Conservation (phyloP, 1,140 invertebrate species). For the Stegodyphus mimosarum region DNA sequence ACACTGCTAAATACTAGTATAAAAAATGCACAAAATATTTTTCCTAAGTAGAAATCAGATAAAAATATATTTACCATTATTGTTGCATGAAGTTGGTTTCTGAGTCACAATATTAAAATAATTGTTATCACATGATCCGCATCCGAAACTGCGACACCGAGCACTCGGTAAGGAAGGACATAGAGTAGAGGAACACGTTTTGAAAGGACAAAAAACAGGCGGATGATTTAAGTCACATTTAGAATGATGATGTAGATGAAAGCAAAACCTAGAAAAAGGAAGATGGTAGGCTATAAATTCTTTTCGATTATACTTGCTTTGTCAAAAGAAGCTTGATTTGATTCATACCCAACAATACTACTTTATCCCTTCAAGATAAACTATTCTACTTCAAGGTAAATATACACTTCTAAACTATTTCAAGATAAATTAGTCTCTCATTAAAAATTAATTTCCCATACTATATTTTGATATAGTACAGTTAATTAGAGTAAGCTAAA, state of each 20-base stretch:
- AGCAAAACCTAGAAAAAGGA: conserved; percentile 49
- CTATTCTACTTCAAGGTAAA: no score
- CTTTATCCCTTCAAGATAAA: no score
- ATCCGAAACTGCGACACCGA: conserved; percentile 26
- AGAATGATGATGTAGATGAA: conserved; percentile 36
- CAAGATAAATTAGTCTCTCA: no score
- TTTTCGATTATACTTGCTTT: no score
- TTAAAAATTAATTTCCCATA: no score
- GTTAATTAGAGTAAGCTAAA: no score
- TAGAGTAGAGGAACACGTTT: background rate
- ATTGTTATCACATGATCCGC: conserved; percentile 46
- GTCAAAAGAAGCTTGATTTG: no score
- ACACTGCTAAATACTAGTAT: no score
- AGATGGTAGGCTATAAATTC: no score
- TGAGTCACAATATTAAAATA: conserved; percentile 17
- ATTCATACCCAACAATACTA: no score
- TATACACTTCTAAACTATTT: no score
- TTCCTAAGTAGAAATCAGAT: background rate
- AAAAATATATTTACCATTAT: conserved; percentile 39
- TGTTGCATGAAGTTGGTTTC: conserved; percentile 18
- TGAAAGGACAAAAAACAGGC: conserved; percentile 35
- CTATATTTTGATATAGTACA: no score
- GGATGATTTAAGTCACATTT: conserved; percentile 33
- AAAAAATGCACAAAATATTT: background rate
- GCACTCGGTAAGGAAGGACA: conserved; percentile 36